Evolutionary conservation across 2,888 invertebrate species (phyloP).

Genomic region (Lottia gigantea): DNA sequence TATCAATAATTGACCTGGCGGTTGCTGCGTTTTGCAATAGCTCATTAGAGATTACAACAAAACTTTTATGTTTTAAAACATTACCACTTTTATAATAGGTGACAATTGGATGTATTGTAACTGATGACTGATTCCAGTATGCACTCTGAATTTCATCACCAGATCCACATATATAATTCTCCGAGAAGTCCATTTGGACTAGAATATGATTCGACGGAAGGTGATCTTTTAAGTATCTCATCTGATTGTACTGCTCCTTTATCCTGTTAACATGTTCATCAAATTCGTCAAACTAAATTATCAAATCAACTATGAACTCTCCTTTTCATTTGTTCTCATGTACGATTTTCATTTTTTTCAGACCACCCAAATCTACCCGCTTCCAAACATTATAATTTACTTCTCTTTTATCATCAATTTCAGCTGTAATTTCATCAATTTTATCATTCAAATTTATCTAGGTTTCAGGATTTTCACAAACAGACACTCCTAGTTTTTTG

Average conservation of each 20-base stretch:
- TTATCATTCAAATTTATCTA: too few species aligned
- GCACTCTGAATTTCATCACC: slow-evolving; percentile 35
- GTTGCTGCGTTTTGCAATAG: slow-evolving; percentile 27
- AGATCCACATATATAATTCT: slow-evolving; percentile 30
- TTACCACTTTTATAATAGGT: slow-evolving; percentile 19
- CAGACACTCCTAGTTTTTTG: too few species aligned
- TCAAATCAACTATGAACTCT: neutral
- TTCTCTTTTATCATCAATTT: too few species aligned
- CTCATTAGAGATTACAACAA: slow-evolving; percentile 32
- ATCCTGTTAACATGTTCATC: slow-evolving; percentile 23
- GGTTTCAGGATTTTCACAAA: too few species aligned
- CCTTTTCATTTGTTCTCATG: neutral
- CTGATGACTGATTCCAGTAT: slow-evolving; percentile 28
- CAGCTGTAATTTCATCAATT: too few species aligned
- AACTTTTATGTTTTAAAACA: slow-evolving; percentile 19
- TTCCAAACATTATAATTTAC: neutral
- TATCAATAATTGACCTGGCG: slow-evolving; percentile 26
- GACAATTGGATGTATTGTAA: slow-evolving; percentile 36
- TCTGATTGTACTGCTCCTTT: slow-evolving; percentile 23
- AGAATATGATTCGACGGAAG: slow-evolving; percentile 25
- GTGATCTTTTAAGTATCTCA: slow-evolving; percentile 26
- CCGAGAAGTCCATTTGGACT: slow-evolving; percentile 36
- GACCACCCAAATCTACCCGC: neutral
- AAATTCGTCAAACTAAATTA: slow-evolving; percentile 15
- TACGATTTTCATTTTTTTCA: neutral